These are phyloP conservation scores for Aspidapion aeneum DNA, from an alignment of 2,888 invertebrate genomes.

Conservation along the genomic window DNA sequence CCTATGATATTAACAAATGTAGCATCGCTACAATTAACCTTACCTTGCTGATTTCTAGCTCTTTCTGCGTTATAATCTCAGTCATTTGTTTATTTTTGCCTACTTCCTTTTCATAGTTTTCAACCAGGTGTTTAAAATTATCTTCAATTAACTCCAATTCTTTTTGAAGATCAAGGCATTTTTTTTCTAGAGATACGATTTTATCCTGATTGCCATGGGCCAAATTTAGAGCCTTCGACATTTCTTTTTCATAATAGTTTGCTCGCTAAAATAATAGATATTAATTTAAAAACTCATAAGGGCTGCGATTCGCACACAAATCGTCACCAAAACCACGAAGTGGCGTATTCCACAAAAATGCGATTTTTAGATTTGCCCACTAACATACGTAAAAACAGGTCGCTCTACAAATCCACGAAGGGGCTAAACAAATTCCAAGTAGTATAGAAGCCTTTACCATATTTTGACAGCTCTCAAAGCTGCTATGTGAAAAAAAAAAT, in stretches of 20 bases:
- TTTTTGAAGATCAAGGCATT: slow-evolving; percentile 51
- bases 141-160: slow-evolving; percentile 40
- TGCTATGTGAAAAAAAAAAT: too few species aligned
- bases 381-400: too few species aligned
- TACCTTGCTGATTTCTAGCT: slow-evolving; percentile 58
- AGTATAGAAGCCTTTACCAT: too few species aligned
- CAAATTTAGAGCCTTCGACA: slow-evolving; percentile 66
- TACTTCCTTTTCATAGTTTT: slow-evolving; percentile 31
- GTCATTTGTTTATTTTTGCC: slow-evolving; percentile 54
- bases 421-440: too few species aligned
- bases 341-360: too few species aligned
- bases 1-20: too few species aligned
- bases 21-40: too few species aligned
- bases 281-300: neutral
- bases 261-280: slow-evolving; percentile 46
- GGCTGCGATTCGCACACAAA: too few species aligned
- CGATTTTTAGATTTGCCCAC: too few species aligned
- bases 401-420: too few species aligned
- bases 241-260: slow-evolving; percentile 64
- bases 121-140: slow-evolving; percentile 29
- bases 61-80: slow-evolving; percentile 59
- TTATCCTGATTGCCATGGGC: slow-evolving; percentile 67
- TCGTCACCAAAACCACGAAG: too few species aligned
- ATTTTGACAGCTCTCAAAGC: too few species aligned
- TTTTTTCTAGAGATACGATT: slow-evolving; percentile 53